Evolutionary conservation across 2,797 vertebrate species (phyloP), one percentile per base, ranked within the genome.

Genomic region (Holocentrus rufus): DNA sequence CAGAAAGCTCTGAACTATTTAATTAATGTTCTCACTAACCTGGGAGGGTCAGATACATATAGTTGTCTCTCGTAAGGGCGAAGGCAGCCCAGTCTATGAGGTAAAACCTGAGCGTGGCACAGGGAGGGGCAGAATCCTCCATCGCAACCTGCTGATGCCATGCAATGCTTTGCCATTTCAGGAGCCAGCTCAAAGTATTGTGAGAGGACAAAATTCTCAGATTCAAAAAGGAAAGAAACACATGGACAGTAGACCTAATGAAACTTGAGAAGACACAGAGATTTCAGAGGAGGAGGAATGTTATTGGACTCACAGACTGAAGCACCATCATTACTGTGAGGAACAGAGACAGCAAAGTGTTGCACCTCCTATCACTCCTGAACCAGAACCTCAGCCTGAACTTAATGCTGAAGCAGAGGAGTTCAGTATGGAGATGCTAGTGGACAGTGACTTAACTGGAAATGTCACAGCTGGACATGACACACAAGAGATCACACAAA

Each of bases 11-110:
- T 56, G 10, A 25, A 69, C 15, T 53, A 73, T 49, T 2, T 78
- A 4, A 14, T 76, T 0, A 25, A 76, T 49, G 53, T 75, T 1
- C 2, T 73, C 14, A 79, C 75, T 27, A 79, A 81, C 46, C 69
- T n/a, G 66, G 63, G 60, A 79, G 14, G 17, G 74, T 1, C 72
- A 77, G 15, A 46, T 77, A 56, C 71, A 83, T 14, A n/a, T 72
- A 34, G 59, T 79, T 0, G 55, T 74, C 5, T 76, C 65, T 4
- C 31, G 3, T 65, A 84, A 82, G 10, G 57, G 73, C 1, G 9
- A 70, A 36, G 44, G 67, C 36, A 73, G 65, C 17, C 72, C 75
- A 50, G 64, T 77, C 0, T 81, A 66, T 77, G 61, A 77, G n/a
- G 30, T 82, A 4, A 87, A 82, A 10, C 27, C 68, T 4, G 63